Conservation (phyloP, 2,797 vertebrate species). For the Spea hammondii region DNA sequence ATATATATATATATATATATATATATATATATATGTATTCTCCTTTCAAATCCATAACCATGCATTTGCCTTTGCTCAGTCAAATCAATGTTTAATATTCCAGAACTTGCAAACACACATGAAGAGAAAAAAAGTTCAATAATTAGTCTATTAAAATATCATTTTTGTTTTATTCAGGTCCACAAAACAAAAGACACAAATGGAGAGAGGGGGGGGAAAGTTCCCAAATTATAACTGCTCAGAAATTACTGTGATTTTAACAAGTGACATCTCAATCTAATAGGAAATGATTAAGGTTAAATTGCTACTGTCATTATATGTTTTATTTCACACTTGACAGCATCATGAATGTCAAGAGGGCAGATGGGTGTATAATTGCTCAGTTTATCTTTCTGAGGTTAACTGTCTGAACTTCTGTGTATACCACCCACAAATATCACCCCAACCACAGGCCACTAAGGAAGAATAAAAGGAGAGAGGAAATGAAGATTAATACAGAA, state of each 20-base stretch:
- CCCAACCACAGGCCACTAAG: slow-evolving; percentile 24
- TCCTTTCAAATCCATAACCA: too few relatives aligned
- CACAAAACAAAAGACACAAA: not conserved
- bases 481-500: slow-evolving; percentile 30
- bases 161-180: not conserved
- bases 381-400: slow-evolving; percentile 46
- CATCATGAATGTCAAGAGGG: slow-evolving; percentile 36
- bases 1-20: not conserved
- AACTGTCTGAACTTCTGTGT: slow-evolving; percentile 34
- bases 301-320: slow-evolving; percentile 26
- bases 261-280: slow-evolving; percentile 18
- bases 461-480: slow-evolving; percentile 39
- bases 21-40: not conserved
- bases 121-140: too few relatives aligned
- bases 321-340: slow-evolving; percentile 37
- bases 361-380: slow-evolving; percentile 29
- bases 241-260: slow-evolving; percentile 17
- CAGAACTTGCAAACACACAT: too few relatives aligned
- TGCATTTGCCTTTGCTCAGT: too few relatives aligned
- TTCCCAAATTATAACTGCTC: not conserved
- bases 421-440: slow-evolving; percentile 49
- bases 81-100: too few relatives aligned
- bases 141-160: too few relatives aligned
- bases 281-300: slow-evolving; percentile 19
- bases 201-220: not conserved